Conservation (phyloP, 2,888 invertebrate genomes). For the Eurytoma californica region DNA sequence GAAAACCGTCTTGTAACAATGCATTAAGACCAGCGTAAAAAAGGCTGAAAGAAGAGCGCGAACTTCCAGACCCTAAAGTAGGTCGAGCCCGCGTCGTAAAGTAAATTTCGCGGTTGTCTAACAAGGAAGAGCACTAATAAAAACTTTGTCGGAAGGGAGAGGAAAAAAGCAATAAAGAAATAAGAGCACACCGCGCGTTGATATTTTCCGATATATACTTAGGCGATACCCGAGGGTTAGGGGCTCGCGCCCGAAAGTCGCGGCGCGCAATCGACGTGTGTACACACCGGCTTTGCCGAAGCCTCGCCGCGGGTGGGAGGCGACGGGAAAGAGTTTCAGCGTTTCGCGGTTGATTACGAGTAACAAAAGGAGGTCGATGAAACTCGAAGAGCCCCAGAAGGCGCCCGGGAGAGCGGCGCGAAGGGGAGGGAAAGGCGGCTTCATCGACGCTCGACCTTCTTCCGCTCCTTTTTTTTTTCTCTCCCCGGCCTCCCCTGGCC, state of each 20-base stretch:
- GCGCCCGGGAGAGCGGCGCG: constrained; percentile 29
- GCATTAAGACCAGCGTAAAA: not conserved
- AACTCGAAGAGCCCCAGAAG: constrained; percentile 41
- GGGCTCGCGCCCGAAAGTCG: no score
- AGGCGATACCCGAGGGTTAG: no score
- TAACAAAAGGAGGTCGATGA: constrained; percentile 44
- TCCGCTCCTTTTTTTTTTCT: constrained; percentile 27
- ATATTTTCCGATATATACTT: no score
- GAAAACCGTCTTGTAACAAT: not conserved
- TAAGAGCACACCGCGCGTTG: no score
- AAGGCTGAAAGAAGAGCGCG: constrained; percentile 1
- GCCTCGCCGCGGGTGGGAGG: not conserved
- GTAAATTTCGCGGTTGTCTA: constrained; percentile 3
- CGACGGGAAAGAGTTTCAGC: constrained; percentile 35
- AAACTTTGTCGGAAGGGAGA: no score
- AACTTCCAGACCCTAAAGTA: not conserved
- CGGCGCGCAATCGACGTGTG: not conserved
- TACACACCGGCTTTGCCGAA: not conserved
- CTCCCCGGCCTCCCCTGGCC: not conserved
- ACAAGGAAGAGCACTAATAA: constrained; percentile 3
- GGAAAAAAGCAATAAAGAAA: no score
- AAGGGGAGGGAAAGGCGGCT: constrained; percentile 32
- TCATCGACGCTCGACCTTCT: constrained; percentile 31
- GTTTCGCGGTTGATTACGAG: constrained; percentile 50
- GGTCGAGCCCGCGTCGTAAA: constrained; percentile 3